These are phyloP conservation scores for Hoplostethus atlanticus DNA, from an alignment of 2,797 vertebrate genomes.

Conservation along the genomic window DNA sequence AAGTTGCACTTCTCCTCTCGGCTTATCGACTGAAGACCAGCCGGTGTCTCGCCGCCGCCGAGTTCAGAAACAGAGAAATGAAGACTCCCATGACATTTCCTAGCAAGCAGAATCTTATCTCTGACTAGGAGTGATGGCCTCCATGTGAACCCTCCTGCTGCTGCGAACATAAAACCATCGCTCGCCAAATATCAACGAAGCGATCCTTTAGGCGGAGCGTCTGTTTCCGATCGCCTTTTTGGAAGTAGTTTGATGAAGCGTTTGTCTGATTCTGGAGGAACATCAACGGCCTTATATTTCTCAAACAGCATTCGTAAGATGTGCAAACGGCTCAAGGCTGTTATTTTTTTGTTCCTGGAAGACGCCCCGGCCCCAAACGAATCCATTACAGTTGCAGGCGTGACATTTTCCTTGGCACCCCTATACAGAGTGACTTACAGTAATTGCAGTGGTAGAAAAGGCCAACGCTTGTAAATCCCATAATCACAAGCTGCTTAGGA, in stretches of 20 bases:
- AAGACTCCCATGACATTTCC: slow-evolving; percentile 17
- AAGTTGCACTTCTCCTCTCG: slow-evolving; percentile 11
- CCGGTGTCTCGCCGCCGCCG: background rate
- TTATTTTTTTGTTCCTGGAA: background rate
- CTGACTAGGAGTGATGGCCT: background rate
- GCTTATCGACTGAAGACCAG: slow-evolving; percentile 45
- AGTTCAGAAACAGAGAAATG: slow-evolving; percentile 15
- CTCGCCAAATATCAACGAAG: background rate
- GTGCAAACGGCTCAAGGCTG: background rate
- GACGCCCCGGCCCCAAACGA: background rate
- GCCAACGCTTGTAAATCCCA: background rate
- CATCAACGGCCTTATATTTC: background rate
- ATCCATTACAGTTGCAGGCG: slow-evolving; percentile 1
- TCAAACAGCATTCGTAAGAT: background rate
- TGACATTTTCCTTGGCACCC: slow-evolving; percentile 29
- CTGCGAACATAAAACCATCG: background rate
- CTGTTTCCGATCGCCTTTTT: background rate
- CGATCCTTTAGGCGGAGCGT: background rate
- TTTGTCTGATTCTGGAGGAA: background rate
- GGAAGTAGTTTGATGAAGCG: slow-evolving; percentile 14
- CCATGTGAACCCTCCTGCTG: slow-evolving; percentile 13
- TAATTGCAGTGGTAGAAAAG: slow-evolving; percentile 20
- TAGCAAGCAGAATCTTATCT: slow-evolving; percentile 39
- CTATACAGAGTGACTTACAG: background rate
- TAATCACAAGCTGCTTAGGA: slow-evolving; percentile 1